Evolutionary conservation across 1,140 invertebrate species (phyloP).

Genomic region (Prorops nasuta): DNA sequence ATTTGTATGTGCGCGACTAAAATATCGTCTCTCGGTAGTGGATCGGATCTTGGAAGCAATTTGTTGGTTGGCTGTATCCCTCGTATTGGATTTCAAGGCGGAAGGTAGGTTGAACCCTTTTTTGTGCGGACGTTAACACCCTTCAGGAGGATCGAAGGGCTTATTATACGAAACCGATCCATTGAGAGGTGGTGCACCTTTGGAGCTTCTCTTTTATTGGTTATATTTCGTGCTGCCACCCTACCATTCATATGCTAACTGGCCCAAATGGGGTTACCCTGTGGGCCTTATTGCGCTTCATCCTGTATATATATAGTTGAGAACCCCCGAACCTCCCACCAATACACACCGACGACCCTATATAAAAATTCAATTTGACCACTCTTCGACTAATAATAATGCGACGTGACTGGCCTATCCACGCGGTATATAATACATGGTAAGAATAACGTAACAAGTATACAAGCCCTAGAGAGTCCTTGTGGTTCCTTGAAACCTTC

Average conservation of each 20-base stretch:
- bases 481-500: conserved; percentile 15
- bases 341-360: conserved; percentile 29
- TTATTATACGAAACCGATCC: conserved; percentile 39
- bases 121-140: conserved; percentile 24
- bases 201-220: conserved; percentile 32
- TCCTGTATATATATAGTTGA: conserved; percentile 20
- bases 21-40: neutral
- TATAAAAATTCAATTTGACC: conserved; percentile 40
- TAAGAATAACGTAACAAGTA: no score
- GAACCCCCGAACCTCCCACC: conserved; percentile 13
- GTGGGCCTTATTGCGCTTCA: conserved; percentile 31
- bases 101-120: neutral
- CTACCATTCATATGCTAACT: conserved; percentile 41
- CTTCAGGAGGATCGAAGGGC: conserved; percentile 16
- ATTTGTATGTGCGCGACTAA: neutral
- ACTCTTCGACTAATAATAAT: conserved; percentile 40
- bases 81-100: neutral
- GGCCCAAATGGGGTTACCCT: conserved; percentile 22
- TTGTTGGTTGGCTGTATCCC: neutral
- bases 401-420: conserved; percentile 30
- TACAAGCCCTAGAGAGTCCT: no score
- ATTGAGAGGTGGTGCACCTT: conserved; percentile 25
- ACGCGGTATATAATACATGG: no score
- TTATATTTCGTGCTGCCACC: conserved; percentile 28
- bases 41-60: no score